phyloP scores from a whole-genome alignment of 2,888 invertebrate species.

The Cremastobaeus sp. region DNA sequence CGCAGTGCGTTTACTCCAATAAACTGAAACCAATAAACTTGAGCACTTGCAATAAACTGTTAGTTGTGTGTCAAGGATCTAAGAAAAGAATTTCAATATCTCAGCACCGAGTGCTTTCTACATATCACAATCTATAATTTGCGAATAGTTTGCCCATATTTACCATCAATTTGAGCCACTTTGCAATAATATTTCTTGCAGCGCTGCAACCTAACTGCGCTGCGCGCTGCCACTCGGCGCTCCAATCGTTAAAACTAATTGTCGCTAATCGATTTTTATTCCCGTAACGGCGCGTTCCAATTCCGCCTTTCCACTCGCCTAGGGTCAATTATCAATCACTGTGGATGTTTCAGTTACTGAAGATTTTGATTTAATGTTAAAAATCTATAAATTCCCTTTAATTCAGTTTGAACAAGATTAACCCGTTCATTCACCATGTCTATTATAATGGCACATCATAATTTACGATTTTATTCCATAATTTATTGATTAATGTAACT shows the following conservation, averaged over 20 bases:
- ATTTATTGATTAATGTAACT: too few species aligned
- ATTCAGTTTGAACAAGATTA: too few species aligned
- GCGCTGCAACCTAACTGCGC: neutral
- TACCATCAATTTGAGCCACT: slow-evolving; percentile 28
- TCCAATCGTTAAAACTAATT: slow-evolving; percentile 31
- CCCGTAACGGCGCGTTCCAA: slow-evolving; percentile 20
- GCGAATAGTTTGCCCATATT: slow-evolving; percentile 51
- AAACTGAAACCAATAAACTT: slow-evolving; percentile 13
- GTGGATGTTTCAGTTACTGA: too few species aligned
- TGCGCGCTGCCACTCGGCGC: neutral
- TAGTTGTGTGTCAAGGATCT: slow-evolving; percentile 44
- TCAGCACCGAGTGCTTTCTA: slow-evolving; percentile 23
- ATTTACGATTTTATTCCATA: too few species aligned
- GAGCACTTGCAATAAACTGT: slow-evolving; percentile 3
- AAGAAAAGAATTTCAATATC: slow-evolving; percentile 43
- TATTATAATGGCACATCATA: too few species aligned
- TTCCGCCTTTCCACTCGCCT: too few species aligned
- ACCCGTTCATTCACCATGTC: too few species aligned
- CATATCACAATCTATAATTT: slow-evolving; percentile 41
- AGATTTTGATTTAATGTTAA: too few species aligned
- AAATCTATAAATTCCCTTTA: too few species aligned
- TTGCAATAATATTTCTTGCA: slow-evolving; percentile 10
- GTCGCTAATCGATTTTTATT: slow-evolving; percentile 23
- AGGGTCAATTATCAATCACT: too few species aligned
- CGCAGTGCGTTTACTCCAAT: too few species aligned